Base-by-base conservation (phyloP, 2,113 vertebrate species). In the Fregata magnificens region DNA sequence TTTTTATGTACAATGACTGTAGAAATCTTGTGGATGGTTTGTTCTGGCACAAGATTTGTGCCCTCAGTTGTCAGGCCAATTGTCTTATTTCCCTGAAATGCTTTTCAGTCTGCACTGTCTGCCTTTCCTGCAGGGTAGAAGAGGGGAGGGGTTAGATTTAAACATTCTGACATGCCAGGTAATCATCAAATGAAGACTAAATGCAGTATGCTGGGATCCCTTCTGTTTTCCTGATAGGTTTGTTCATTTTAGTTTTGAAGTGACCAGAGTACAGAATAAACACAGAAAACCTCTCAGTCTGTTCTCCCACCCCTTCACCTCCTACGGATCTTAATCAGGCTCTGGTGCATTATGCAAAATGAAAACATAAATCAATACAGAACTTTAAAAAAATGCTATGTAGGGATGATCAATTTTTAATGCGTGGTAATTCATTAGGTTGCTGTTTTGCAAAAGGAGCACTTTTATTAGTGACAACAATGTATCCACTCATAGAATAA, bases 11-110 rank as follows among this genome's bases (percentile, higher is more conserved):
- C 34, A 10, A 16, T 89, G 92, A 86, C 95, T 88, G 81, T 38
- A 93, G 97, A 94, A 95, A 90, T 65, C 72, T 94, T 93, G 86
- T 78, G 94, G 71, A 76, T 74, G 89, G 44, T 90, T 96, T 86
- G 81, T 73, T 94, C 73, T 95, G 93, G 91, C 93, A 95, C 88
- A 47, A 10, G 82, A 82, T 81, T 49, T 40, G 76, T 83, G 86
- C 81, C 90, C 88, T 92, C 17, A 3, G 4, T 61, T 81, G 76
- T 89, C 66, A 66, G 97, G 83, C 67, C 87, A 70, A 12, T 67
- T 40, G 40, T 85, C n/a, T 36, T 53, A 19, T 61, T 55, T 31
- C 7, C 29, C 86, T 42, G 85, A 73, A 82, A 69, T 17, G 85
- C 86, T 90, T 16, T 84, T 84, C 78, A 66, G 81, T 2, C 72